A percentile compares a stretch with the other conserved stretches of the same genome.
Evolutionary conservation across 2,113 vertebrate genomes (phyloP).

Genomic region (Hypanus sabinus): DNA sequence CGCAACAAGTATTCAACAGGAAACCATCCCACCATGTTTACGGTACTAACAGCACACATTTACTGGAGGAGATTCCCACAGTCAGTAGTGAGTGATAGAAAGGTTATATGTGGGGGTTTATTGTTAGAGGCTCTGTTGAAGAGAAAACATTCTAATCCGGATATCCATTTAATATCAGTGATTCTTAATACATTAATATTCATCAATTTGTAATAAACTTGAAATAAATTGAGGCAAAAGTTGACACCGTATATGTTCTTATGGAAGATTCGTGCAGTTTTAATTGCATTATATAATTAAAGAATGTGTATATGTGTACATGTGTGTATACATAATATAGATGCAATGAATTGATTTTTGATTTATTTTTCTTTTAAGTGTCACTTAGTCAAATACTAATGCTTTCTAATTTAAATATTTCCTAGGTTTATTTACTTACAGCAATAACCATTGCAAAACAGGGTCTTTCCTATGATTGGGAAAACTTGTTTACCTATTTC

Average conservation of each 20-base stretch:
- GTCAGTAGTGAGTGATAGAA: no score
- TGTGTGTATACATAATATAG: neutral
- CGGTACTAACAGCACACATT: neutral
- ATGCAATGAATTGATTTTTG: neutral
- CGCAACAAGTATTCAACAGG: neutral
- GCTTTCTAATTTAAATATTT: neutral
- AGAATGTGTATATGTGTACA: neutral
- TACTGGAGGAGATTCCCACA: neutral
- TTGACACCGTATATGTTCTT: neutral
- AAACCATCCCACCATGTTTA: neutral
- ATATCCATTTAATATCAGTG: neutral
- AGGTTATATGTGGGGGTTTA: neutral
- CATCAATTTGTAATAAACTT: constrained; percentile 5
- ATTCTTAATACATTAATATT: neutral
- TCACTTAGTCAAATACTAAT: neutral
- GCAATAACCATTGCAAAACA: no score
- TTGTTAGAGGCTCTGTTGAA: neutral
- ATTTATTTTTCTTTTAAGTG: neutral
- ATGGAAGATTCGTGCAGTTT: neutral
- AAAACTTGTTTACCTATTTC: neutral
- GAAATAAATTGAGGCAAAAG: neutral
- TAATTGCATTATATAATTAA: neutral
- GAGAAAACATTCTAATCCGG: neutral
- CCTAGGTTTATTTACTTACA: neutral
- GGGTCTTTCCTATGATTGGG: neutral